These are phyloP conservation scores for Mus musculus DNA, from an alignment of 2,113 vertebrate genomes.

Conservation along the genomic window GRCm39 chr3:133919001-133919500, in stretches of 20 bases:
- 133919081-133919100: not conserved
- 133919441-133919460: slow-evolving; percentile 62
- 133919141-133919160: not conserved
- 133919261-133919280: not conserved
- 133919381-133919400: not conserved
- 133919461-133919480: slow-evolving; percentile 53
- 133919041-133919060: slow-evolving; percentile 64
- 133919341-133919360: not conserved
- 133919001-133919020: slow-evolving; percentile 48
- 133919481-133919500: slow-evolving; percentile 40
- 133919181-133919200: not conserved
- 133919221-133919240: not conserved
- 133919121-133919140: not conserved
- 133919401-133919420: not conserved
- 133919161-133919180: not conserved
- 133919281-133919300: not conserved
- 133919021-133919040: slow-evolving; percentile 43
- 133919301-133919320: not conserved
- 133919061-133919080: slow-evolving; percentile 57
- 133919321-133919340: not conserved
- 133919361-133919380: not conserved
- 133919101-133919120: no score
- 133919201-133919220: not conserved
- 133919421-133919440: slow-evolving; percentile 49
- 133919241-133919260: not conserved